Evolutionary conservation across 1,140 invertebrate species (phyloP).

Genomic region (Saxidomus purpurata): DNA sequence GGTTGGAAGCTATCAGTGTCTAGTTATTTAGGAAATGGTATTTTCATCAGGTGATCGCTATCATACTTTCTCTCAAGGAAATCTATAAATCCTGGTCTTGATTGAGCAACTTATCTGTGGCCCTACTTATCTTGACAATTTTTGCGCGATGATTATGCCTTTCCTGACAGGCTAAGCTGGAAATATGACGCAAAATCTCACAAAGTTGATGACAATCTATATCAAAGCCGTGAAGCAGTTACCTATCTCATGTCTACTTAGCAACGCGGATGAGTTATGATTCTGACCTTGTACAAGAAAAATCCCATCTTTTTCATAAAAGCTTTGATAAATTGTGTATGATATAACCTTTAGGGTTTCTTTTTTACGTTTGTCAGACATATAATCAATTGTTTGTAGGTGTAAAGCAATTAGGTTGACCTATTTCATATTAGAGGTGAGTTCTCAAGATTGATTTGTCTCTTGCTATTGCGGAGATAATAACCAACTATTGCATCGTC

Average conservation of each 20-base stretch:
- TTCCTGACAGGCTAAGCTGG: conserved; percentile 39
- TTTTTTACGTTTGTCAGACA: neutral
- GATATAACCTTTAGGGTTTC: neutral
- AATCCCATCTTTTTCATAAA: conserved; percentile 16
- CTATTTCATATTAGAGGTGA: neutral
- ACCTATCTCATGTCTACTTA: conserved; percentile 48
- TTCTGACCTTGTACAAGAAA: conserved; percentile 26
- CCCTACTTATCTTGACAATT: conserved; percentile 63
- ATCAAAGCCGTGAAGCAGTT: conserved; percentile 25
- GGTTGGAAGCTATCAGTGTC: conserved; percentile 15
- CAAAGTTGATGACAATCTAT: conserved; percentile 48
- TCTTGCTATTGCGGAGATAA: neutral
- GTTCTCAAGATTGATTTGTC: neutral
- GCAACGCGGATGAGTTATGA: conserved; percentile 26
- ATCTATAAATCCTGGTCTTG: conserved; percentile 65
- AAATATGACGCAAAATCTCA: conserved; percentile 67
- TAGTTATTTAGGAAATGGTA: conserved; percentile 67
- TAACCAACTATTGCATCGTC: neutral
- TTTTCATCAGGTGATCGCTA: conserved; percentile 64
- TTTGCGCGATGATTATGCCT: conserved; percentile 57
- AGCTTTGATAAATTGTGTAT: neutral
- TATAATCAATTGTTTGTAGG: neutral
- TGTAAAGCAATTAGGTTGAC: neutral
- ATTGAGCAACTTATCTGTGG: conserved; percentile 59
- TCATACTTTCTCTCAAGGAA: conserved; percentile 28